Evolutionary conservation across 2,888 invertebrate species (phyloP).

Genomic region (Phasia obesa): DNA sequence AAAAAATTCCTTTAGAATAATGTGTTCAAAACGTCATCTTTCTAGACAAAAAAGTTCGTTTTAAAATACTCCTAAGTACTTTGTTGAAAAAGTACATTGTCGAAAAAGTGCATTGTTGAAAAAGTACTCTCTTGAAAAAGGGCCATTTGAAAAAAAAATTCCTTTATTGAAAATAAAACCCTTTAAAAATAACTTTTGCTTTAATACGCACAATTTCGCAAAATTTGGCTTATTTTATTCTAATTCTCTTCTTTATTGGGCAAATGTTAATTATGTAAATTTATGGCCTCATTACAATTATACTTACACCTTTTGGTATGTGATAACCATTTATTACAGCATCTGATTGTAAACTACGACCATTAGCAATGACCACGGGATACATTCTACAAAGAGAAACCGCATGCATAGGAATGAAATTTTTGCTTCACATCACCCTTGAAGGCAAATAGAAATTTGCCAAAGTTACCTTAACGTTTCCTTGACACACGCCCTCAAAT

Average conservation of each 20-base stretch:
- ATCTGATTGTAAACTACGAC: conserved; percentile 89
- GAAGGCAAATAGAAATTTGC: background rate
- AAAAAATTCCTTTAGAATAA: background rate
- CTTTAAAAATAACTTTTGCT: background rate
- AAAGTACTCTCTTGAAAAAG: background rate
- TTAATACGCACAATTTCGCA: background rate
- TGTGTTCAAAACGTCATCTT: background rate
- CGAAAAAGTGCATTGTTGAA: too few relatives aligned
- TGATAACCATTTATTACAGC: conserved; percentile 89
- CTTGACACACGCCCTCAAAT: conserved; percentile 89
- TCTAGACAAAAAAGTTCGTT: too few relatives aligned
- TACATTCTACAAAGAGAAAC: conserved; percentile 85
- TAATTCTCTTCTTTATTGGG: background rate
- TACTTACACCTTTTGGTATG: conserved; percentile 90
- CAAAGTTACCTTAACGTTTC: conserved; percentile 87
- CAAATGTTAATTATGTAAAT: conserved; percentile 6
- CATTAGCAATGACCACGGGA: conserved; percentile 92
- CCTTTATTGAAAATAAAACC: background rate
- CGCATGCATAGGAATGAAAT: background rate
- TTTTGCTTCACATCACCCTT: background rate
- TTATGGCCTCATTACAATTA: background rate
- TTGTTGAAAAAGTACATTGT: too few relatives aligned
- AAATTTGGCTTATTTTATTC: background rate
- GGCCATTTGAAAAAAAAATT: background rate
- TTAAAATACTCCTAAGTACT: too few relatives aligned